Evolutionary conservation across 2,797 vertebrate species (phyloP), one percentile per base, ranked within the genome.

Genomic region (Crenichthys baileyi): DNA sequence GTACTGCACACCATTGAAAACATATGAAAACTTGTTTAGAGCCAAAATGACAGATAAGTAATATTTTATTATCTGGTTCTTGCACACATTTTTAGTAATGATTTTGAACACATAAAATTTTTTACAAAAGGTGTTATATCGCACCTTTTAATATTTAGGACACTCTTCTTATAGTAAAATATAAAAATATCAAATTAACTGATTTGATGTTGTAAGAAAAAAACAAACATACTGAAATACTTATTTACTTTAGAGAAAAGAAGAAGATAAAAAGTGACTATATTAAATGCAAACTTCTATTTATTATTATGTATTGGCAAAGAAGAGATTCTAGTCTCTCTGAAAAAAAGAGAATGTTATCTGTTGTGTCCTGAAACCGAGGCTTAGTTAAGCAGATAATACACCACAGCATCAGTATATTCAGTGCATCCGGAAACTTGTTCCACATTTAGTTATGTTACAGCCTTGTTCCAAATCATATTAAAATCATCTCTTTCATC

Each of bases 311-410:
- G 15, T 24, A 44, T 13, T 24, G 36, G 9, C 11, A 41, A 68
- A 60, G 58, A 60, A 60, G 15, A 60, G 9, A 56, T 24, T 53
- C 13, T 53, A 53, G 2, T 58, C 9, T 58, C 24, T 60, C 29
- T 60, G 4, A 60, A 29, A 12, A 29, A 12, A 26, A 12, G 11
- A 60, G 11, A 12, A 24, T 44, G 22, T 67, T 11, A n/a, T 44
- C 39, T 41, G 24, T 46, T 46, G 67, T n/a, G 67, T 48, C 12
- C 67, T 48, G 41, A 70, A 70, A 70, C 67, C 48, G 44, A 70
- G 36, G 24, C 6, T 46, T 26, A 26, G 24, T 46, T 44, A n/a
- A 26, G 5, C 39, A 70, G 67, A 26, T 13, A 46, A 26, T 4
- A 8, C 12, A n/a, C 13, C 44, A 46, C 41, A 16, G 24, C 5